Conservation (phyloP, 2,888 invertebrate genomes). For the Anoplius nigerrimus region DNA sequence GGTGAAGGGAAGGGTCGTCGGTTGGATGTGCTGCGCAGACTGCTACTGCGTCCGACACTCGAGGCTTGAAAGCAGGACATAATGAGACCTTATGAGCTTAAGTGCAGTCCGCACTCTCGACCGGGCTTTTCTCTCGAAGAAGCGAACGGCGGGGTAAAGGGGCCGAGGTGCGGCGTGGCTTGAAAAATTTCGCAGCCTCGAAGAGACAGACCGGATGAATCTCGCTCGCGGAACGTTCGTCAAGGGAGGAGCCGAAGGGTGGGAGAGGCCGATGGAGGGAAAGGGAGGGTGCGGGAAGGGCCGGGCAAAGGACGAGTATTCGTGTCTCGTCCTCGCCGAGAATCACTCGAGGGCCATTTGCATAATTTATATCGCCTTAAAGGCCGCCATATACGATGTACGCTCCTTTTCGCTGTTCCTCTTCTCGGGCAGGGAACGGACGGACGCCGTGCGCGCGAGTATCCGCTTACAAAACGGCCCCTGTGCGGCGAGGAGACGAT, state of each 20-base stretch:
- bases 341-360: no score
- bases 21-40: slow-evolving; percentile 14
- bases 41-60: slow-evolving; percentile 2
- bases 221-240: slow-evolving; percentile 1
- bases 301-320: slow-evolving; percentile 1
- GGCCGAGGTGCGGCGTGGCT: neutral
- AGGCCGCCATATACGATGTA: no score
- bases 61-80: slow-evolving; percentile 25
- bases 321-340: no score
- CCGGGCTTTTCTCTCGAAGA: neutral
- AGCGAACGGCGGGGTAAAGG: no score
- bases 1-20: slow-evolving; percentile 4
- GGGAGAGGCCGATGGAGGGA: neutral
- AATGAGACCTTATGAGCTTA: slow-evolving; percentile 47
- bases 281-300: neutral
- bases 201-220: slow-evolving; percentile 1
- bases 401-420: no score
- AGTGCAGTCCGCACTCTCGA: slow-evolving; percentile 18
- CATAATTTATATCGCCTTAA: no score
- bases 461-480: no score
- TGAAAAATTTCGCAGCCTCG: neutral
- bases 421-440: no score
- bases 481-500: no score
- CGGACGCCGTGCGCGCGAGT: no score
- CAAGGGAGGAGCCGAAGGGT: neutral